Evolutionary conservation across 1,140 invertebrate genomes (phyloP).

Genomic region (Dolichoris vasculosae): DNA sequence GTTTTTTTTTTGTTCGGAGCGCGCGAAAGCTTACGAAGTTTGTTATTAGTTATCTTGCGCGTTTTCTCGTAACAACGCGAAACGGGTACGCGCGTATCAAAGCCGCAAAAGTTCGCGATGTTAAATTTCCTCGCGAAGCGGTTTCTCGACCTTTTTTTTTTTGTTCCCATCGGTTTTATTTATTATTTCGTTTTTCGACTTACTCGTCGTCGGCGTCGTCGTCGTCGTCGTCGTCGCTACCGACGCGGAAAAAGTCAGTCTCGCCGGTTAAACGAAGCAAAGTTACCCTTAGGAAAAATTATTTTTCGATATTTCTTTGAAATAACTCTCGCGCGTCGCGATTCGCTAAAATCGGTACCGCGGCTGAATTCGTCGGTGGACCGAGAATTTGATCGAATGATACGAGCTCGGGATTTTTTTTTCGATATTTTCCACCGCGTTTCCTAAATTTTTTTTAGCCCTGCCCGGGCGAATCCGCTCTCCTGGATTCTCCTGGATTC

Average conservation of each 20-base stretch:
- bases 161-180: background rate
- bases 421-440: slow-evolving; percentile 24
- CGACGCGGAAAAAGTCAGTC: background rate
- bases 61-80: slow-evolving; percentile 41
- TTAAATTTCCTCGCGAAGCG: slow-evolving; percentile 6
- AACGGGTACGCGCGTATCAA: background rate
- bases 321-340: background rate
- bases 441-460: slow-evolving; percentile 30
- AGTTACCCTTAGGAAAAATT: background rate
- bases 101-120: slow-evolving; percentile 27
- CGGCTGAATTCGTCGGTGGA: background rate
- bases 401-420: background rate
- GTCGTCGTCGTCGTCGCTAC: background rate
- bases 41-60: slow-evolving; percentile 59
- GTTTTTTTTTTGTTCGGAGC: background rate
- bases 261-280: background rate
- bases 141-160: background rate
- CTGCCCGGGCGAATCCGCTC: slow-evolving; percentile 24
- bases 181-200: background rate
- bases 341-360: background rate
- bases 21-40: slow-evolving; percentile 54
- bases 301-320: slow-evolving; percentile 1
- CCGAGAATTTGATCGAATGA: slow-evolving; percentile 34
- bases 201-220: background rate
- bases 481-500: no score